Evolutionary conservation across 2,113 vertebrate genomes (phyloP).

Genomic region (Atherinomorus stipes): DNA sequence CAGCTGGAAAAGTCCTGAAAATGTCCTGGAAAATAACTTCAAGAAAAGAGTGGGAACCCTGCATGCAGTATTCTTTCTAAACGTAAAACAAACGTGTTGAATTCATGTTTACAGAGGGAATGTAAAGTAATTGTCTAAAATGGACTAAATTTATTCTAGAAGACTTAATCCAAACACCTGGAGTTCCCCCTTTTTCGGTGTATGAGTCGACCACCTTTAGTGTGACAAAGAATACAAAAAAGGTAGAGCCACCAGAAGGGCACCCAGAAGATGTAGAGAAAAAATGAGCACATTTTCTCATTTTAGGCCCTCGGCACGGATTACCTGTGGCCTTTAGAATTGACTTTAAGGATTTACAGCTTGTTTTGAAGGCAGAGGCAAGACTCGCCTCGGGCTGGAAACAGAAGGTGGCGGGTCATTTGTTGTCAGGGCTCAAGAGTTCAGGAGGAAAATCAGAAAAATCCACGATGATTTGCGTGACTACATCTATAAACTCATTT

Average conservation of each 20-base stretch:
- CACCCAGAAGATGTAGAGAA: neutral
- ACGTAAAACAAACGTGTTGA: too few relatives aligned
- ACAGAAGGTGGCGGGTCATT: conserved; percentile 13
- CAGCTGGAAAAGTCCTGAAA: too few relatives aligned
- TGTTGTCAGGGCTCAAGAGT: neutral
- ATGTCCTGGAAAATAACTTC: too few relatives aligned
- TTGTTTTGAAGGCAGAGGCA: conserved; percentile 5
- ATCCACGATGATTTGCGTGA: neutral
- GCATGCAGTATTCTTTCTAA: too few relatives aligned
- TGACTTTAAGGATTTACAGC: conserved; percentile 25
- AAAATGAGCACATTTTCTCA: conserved; percentile 10
- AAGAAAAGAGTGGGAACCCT: too few relatives aligned
- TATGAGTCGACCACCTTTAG: too few relatives aligned
- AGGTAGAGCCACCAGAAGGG: neutral
- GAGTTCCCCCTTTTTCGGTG: too few relatives aligned
- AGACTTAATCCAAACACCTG: too few relatives aligned
- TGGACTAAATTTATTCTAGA: too few relatives aligned
- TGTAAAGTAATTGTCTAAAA: too few relatives aligned
- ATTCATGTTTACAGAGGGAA: too few relatives aligned
- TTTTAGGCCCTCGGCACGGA: conserved; percentile 5
- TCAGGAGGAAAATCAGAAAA: conserved; percentile 1
- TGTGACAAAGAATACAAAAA: neutral
- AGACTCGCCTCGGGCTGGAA: conserved; percentile 25
- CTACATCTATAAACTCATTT: neutral
- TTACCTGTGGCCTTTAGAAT: conserved; percentile 38